phyloP scores from a whole-genome alignment of 1,140 invertebrate species.

The Helicoverpa armigera region DNA sequence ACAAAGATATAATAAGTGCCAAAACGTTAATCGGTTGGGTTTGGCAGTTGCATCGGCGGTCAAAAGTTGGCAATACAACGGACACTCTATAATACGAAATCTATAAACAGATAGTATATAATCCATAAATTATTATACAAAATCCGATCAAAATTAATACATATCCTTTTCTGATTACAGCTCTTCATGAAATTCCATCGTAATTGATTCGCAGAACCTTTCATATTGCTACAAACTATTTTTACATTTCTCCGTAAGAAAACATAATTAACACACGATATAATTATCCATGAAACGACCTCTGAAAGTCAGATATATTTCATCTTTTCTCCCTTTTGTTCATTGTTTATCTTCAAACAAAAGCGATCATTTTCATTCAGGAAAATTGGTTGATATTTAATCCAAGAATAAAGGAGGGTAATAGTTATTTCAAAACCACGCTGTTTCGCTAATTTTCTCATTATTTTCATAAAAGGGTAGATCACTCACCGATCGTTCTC shows the following conservation, averaged over 20 bases:
- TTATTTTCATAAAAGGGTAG: slow-evolving; percentile 44
- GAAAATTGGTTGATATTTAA: slow-evolving; percentile 48
- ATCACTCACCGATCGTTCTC: slow-evolving; percentile 30
- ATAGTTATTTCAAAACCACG: slow-evolving; percentile 40
- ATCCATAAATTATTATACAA: no score
- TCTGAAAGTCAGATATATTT: slow-evolving; percentile 22
- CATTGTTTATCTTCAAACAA: slow-evolving; percentile 38
- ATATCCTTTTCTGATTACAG: no score
- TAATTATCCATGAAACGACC: slow-evolving; percentile 30
- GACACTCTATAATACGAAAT: no score
- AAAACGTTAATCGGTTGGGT: not conserved
- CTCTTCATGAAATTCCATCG: no score
- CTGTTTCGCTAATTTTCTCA: slow-evolving; percentile 42
- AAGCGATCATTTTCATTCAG: slow-evolving; percentile 44
- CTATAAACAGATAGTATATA: no score
- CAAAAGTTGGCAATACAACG: slow-evolving; percentile 6
- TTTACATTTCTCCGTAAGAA: no score
- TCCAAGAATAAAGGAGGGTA: slow-evolving; percentile 37
- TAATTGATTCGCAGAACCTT: no score
- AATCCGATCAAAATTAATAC: no score
- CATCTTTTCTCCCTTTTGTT: slow-evolving; percentile 18
- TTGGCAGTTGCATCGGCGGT: not conserved
- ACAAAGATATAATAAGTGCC: not conserved
- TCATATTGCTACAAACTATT: no score
- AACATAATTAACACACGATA: not conserved